Evolutionary conservation across 2,888 invertebrate genomes (phyloP), one percentile per base, ranked within the genome.

Genomic region (Scrobipalpa atriplicella): DNA sequence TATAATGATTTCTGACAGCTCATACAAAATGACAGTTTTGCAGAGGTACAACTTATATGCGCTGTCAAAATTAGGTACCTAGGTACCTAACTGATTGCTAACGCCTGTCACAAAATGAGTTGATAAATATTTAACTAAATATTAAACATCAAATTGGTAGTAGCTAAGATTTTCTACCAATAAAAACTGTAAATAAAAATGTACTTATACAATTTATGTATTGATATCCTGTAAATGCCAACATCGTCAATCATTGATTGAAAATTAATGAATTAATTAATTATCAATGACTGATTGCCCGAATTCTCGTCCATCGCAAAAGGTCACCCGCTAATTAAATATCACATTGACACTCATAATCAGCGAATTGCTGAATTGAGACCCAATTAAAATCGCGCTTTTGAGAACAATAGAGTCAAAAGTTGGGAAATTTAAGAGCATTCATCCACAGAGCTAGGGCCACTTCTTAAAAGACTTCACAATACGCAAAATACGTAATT

Each of bases 221-320:
- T 13, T 29, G 13, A 13, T 19, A 52, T 13, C 29, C 16, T 1
- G 16, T 51, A 54, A n/a, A 36, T 1, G 13, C 8, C 21, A 29
- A 58, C n/a, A 9, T 9, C 11, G 16, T 13, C 58, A 36, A 58
- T 58, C 6, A n/a, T 38, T 41, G 16, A 52, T 63, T 51, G 43
- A 52, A 66, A 62, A 67, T 67, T 65, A 68, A 68, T 69, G 47
- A 64, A 64, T 62, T 51, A 66, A 64, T 62, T 62, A 60, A 47
- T 56, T 60, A 54, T 21, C 29, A 39, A 29, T 68, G 64, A 62
- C 60, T 67, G 64, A 62, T 69, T 63, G 61, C 62, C 61, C 64
- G 64, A 66, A 39, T 39, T 47, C 19, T n/a, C 41, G 18, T 47
- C 64, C 64, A 38, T 58, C 16, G 38, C 16, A 8, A 18, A 18